These are phyloP conservation scores for Malacoraja senta DNA, from an alignment of 2,797 vertebrate species.

Conservation along the genomic window DNA sequence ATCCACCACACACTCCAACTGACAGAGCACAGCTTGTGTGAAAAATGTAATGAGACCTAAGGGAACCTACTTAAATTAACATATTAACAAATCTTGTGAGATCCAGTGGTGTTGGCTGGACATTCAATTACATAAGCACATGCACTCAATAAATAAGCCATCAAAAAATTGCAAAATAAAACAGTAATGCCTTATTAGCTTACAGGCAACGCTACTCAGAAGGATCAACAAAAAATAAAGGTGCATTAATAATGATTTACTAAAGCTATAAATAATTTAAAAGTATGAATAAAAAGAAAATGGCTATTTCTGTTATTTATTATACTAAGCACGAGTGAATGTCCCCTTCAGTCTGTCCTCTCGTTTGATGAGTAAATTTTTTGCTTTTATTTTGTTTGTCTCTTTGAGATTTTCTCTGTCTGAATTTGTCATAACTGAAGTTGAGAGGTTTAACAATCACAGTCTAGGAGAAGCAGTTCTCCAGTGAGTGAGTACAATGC, in stretches of 20 bases:
- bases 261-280: neutral
- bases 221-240: neutral
- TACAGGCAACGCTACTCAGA: neutral
- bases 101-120: neutral
- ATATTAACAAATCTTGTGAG: neutral
- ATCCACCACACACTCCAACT: too few relatives aligned
- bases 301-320: neutral
- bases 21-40: too few relatives aligned
- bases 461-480: neutral
- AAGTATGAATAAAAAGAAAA: neutral
- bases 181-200: neutral
- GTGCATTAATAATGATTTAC: neutral
- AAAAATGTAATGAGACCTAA: neutral
- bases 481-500: neutral
- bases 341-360: neutral
- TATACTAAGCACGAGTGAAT: neutral
- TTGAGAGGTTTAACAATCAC: neutral
- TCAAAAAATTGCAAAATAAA: neutral
- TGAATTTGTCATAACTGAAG: neutral
- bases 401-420: neutral
- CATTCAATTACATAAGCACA: neutral
- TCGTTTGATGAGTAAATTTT: neutral
- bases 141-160: neutral
- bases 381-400: neutral
- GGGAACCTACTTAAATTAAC: neutral